Percentiles rank a stretch among this genome's conserved stretches.
Evolutionary conservation across 2,888 invertebrate genomes (phyloP).

Genomic region (Drosophila meridionalis): DNA sequence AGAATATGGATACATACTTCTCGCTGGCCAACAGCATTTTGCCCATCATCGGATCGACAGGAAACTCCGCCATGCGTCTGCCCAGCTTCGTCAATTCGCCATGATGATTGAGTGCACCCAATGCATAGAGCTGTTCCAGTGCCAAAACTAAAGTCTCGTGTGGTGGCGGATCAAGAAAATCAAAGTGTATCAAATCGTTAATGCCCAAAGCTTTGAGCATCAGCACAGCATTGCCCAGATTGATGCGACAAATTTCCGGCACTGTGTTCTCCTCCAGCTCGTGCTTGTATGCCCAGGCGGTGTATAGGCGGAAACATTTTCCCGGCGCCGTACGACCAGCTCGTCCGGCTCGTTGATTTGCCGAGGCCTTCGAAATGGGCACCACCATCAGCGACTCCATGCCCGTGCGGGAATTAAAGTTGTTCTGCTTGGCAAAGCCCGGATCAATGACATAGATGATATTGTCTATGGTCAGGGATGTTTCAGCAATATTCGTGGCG

Average conservation of each 20-base stretch:
- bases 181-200: slow-evolving; percentile 98
- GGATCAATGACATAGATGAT: slow-evolving; percentile 99
- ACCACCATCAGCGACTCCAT: slow-evolving; percentile 99
- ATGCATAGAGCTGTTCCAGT: slow-evolving; percentile 97
- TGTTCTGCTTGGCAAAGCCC: slow-evolving; percentile 99
- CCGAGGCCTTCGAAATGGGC: slow-evolving; percentile 99
- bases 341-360: slow-evolving; percentile 98
- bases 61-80: slow-evolving; percentile 99
- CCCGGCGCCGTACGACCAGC: slow-evolving; percentile 98
- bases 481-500: slow-evolving; percentile 99
- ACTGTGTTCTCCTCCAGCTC: slow-evolving; percentile 99
- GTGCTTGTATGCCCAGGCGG: slow-evolving; percentile 99
- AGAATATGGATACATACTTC: slow-evolving; percentile 88
- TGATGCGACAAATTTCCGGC: slow-evolving; percentile 99
- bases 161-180: slow-evolving; percentile 99
- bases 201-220: slow-evolving; percentile 98
- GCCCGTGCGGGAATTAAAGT: slow-evolving; percentile 98
- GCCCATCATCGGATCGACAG: slow-evolving; percentile 99
- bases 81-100: slow-evolving; percentile 99
- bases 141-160: slow-evolving; percentile 96
- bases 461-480: slow-evolving; percentile 99
- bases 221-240: slow-evolving; percentile 97
- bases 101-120: slow-evolving; percentile 98
- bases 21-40: slow-evolving; percentile 99
- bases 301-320: slow-evolving; percentile 99